A percentile compares a stretch with the other conserved stretches of the same genome.
Evolutionary conservation across 2,113 vertebrate genomes (phyloP).

Genomic region (Xenopus laevis): DNA sequence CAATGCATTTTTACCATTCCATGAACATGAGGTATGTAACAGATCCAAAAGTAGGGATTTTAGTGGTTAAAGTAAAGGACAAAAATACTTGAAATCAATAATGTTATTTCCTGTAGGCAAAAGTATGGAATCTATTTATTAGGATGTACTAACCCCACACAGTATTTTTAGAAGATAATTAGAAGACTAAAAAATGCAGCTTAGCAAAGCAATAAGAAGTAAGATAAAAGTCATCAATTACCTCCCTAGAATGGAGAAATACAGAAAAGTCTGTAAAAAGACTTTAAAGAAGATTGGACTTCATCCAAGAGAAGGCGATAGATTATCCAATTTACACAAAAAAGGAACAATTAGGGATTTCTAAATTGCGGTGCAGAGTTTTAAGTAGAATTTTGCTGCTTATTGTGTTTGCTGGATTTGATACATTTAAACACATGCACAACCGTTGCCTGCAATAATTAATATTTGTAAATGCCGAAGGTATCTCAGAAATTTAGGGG

Average conservation of each 20-base stretch:
- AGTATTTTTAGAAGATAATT: conserved; percentile 25
- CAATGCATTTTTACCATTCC: too few species aligned
- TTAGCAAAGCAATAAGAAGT: conserved; percentile 17
- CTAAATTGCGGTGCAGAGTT: neutral
- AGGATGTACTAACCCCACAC: conserved; percentile 6
- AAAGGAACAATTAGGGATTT: neutral
- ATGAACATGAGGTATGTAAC: neutral
- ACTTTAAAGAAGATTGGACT: neutral
- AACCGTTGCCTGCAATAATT: neutral
- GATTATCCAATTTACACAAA: conserved; percentile 8
- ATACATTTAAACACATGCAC: neutral
- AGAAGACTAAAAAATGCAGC: conserved; percentile 4
- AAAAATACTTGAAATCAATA: conserved; percentile 36
- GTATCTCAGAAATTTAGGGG: too few species aligned
- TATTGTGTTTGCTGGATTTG: neutral
- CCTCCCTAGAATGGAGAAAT: conserved; percentile 1
- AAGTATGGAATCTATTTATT: conserved; percentile 33
- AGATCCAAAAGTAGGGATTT: conserved; percentile 37
- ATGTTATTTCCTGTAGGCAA: conserved; percentile 39
- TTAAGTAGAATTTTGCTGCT: neutral
- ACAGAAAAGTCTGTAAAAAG: neutral
- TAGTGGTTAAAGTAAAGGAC: conserved; percentile 15
- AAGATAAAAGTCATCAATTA: conserved; percentile 13
- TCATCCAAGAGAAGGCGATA: neutral
- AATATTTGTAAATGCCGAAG: neutral